A percentile compares a stretch with the other conserved stretches of the same genome.
Conservation (phyloP, 1,140 invertebrate genomes). For the Drosophila parabipectinata region DNA sequence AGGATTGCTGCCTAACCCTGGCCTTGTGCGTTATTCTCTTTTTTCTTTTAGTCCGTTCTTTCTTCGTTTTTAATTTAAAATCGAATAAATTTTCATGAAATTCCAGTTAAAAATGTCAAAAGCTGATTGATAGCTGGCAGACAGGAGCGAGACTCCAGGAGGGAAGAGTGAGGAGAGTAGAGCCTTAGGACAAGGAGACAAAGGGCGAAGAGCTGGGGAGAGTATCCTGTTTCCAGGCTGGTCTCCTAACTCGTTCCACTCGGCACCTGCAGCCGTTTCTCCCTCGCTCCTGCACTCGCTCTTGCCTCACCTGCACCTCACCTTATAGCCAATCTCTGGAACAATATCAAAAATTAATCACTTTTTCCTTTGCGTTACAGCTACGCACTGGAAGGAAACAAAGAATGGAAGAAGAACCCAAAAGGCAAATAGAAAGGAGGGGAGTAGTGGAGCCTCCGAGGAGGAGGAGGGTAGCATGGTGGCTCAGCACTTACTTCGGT, state of each 20-base stretch:
- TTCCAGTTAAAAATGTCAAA: constrained; percentile 82
- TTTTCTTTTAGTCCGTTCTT: constrained; percentile 4
- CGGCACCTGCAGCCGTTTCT: constrained; percentile 53
- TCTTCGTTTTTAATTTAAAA: constrained; percentile 73
- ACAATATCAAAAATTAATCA: constrained; percentile 82
- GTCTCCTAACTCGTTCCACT: constrained; percentile 31
- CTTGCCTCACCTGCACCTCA: background rate
- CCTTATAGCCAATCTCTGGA: constrained; percentile 61
- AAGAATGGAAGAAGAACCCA: constrained; percentile 12
- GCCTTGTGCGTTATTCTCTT: constrained; percentile 22
- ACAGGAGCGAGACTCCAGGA: constrained; percentile 47
- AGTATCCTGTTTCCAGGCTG: constrained; percentile 70
- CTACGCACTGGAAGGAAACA: constrained; percentile 52
- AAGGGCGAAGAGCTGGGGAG: constrained; percentile 1
- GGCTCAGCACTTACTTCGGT: constrained; percentile 58
- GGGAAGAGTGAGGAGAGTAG: background rate
- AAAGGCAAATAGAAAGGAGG: constrained; percentile 22
- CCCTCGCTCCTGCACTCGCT: background rate
- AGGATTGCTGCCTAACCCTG: constrained; percentile 24
- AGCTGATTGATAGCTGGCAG: constrained; percentile 82
- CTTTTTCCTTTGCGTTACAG: constrained; percentile 69
- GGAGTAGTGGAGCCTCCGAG: background rate
- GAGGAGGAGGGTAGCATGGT: background rate
- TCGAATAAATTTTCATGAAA: constrained; percentile 81
- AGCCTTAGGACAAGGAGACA: background rate